Percentiles rank a stretch among this genome's conserved stretches.
Conservation (phyloP, 2,888 invertebrate genomes). For the Chrysotoxum bicinctum region DNA sequence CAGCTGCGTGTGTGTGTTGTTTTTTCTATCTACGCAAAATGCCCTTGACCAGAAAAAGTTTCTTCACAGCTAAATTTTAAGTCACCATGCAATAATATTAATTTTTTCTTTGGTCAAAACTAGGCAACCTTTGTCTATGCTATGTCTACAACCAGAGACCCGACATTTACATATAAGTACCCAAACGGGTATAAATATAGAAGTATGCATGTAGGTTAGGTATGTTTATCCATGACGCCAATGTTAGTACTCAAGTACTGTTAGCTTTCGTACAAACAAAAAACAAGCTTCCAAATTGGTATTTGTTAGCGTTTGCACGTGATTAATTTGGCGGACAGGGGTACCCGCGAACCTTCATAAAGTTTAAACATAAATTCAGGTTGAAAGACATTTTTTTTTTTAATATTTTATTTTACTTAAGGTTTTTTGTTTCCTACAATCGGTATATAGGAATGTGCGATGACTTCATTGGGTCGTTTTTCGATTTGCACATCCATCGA, state of each 20-base stretch:
- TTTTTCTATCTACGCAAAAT: slow-evolving; percentile 45
- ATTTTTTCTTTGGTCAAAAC: slow-evolving; percentile 36
- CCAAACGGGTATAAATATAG: slow-evolving; percentile 10
- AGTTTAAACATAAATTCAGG: slow-evolving; percentile 49
- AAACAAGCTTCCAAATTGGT: slow-evolving; percentile 29
- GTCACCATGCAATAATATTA: slow-evolving; percentile 56
- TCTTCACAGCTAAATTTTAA: slow-evolving; percentile 55
- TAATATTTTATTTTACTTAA: background rate
- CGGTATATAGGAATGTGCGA: slow-evolving; percentile 17
- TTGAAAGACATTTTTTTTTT: slow-evolving; percentile 46
- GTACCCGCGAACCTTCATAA: slow-evolving; percentile 58
- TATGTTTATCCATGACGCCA: slow-evolving; percentile 30
- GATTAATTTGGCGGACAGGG: slow-evolving; percentile 36
- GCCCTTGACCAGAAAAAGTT: slow-evolving; percentile 57
- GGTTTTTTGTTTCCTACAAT: slow-evolving; percentile 28
- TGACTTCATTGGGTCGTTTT: slow-evolving; percentile 36
- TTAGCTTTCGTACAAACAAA: background rate
- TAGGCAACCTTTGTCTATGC: slow-evolving; percentile 61
- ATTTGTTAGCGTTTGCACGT: slow-evolving; percentile 39
- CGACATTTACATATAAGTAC: slow-evolving; percentile 2
- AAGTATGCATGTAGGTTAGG: background rate
- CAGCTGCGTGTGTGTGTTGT: background rate
- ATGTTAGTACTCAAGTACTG: background rate
- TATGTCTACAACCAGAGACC: slow-evolving; percentile 45
- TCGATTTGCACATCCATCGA: slow-evolving; percentile 35